Percentiles rank a stretch among this genome's conserved stretches.
These are phyloP conservation scores for Perccottus glenii DNA, from an alignment of 2,113 vertebrate genomes.

Conservation along the genomic window DNA sequence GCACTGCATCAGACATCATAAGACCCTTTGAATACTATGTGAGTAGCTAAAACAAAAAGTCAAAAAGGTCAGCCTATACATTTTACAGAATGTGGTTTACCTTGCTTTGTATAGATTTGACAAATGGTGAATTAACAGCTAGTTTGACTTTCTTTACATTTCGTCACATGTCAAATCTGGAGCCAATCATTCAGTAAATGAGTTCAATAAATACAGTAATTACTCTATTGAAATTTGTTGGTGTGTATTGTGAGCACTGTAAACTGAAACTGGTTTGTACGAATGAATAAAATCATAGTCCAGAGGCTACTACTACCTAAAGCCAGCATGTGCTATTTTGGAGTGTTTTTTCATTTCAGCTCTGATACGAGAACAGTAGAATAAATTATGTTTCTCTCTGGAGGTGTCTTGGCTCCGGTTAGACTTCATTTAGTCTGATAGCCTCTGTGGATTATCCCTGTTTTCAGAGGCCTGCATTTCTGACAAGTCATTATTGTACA, in stretches of 20 bases:
- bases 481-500: conserved; percentile 87
- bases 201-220: too few species aligned
- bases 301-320: conserved; percentile 1
- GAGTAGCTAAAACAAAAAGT: too few species aligned
- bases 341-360: conserved; percentile 30
- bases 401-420: conserved; percentile 75
- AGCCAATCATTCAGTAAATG: too few species aligned
- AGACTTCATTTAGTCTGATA: conserved; percentile 80
- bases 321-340: conserved; percentile 34
- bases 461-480: conserved; percentile 76
- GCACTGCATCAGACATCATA: too few species aligned
- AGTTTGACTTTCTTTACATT: too few species aligned
- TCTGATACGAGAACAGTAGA: conserved; percentile 64
- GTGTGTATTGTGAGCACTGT: not conserved
- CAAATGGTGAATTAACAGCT: too few species aligned
- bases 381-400: conserved; percentile 74
- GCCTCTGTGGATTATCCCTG: conserved; percentile 83
- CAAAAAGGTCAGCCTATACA: too few species aligned
- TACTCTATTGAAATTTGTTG: not conserved
- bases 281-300: not conserved
- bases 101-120: too few species aligned
- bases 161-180: too few species aligned
- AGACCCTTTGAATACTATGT: too few species aligned
- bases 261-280: not conserved
- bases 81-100: too few species aligned